Evolutionary conservation across 1,140 invertebrate genomes (phyloP), one percentile per base, ranked within the genome.

Genomic region (Gryon sp.): DNA sequence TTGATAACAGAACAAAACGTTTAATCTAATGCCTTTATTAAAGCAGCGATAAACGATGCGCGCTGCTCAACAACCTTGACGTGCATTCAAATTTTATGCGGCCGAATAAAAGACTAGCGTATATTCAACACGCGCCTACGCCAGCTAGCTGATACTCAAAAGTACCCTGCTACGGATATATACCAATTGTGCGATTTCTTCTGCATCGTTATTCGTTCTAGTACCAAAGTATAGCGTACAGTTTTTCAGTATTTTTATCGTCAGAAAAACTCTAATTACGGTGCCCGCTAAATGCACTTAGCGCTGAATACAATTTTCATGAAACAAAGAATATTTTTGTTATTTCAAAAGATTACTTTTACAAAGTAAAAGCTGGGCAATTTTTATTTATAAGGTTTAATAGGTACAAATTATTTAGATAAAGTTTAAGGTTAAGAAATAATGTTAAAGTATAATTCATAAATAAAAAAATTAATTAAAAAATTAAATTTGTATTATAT

Each of bases 11-110:
- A 45, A 50, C 28, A 45, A 60, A 59, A 34, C 53, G 46, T 45
- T 74, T 66, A 66, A 66, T 60, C 60, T 60, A 74, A 66, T 60
- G 45, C 53, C 60, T 66, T 66, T 60, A 66, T 60, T 66, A 66
- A 74, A 60, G 34, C 60, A n/a, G 36, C 43, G 60, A 66, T 74
- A 52, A 66, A 60, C 30, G 70, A 38, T 60, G 24, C 24, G 36
- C 53, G 59, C 14, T 30, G 40, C 22, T 55, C 22, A 62, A 72
- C 57, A 62, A 59, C 38, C 57, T 48, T 41, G 28, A 57, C 36
- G 45, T 6, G 32, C 62, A 53, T 66, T 66, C 30, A 63, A 74
- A 60, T 74, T 60, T 50, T 57, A 74, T 74, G 60, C 62, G 28
- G 30, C 70, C 8, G 53, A 36, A 52, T 46, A 72, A 59, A 68